Conservation (phyloP, 2,113 vertebrate species). For the Odontesthes bonariensis region DNA sequence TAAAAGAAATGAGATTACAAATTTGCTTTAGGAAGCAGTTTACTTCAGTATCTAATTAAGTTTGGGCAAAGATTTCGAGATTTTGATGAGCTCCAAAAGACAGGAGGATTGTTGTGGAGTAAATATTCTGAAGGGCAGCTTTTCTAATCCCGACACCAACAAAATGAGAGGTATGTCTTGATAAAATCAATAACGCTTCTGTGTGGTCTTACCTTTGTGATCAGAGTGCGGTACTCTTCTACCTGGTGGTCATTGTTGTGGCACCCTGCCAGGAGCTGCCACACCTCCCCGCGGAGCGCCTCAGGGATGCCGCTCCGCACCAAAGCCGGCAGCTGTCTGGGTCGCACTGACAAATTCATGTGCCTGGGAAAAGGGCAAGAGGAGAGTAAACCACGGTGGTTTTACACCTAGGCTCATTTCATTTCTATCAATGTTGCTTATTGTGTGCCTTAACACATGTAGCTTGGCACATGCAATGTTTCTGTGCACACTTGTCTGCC, state of each 20-base stretch:
- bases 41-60: neutral
- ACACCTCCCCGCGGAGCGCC: slow-evolving; percentile 96
- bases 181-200: neutral
- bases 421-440: neutral
- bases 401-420: neutral
- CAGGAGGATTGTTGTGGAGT: neutral
- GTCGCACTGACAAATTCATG: slow-evolving; percentile 93
- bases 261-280: slow-evolving; percentile 98
- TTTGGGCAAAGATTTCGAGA: neutral
- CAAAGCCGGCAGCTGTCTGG: slow-evolving; percentile 89
- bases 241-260: slow-evolving; percentile 97
- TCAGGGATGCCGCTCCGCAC: slow-evolving; percentile 96
- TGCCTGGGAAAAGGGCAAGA: slow-evolving; percentile 84
- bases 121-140: neutral
- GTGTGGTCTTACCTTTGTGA: slow-evolving; percentile 90
- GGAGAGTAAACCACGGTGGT: neutral
- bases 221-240: slow-evolving; percentile 98
- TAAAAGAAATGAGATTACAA: neutral
- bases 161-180: slow-evolving; percentile 1
- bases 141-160: slow-evolving; percentile 1
- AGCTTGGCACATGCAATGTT: neutral
- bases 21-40: neutral
- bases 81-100: neutral
- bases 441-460: neutral
- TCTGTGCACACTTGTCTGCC: neutral